Evolutionary conservation across 2,888 invertebrate genomes (phyloP).

Genomic region (Pyrocoelia pectoralis): DNA sequence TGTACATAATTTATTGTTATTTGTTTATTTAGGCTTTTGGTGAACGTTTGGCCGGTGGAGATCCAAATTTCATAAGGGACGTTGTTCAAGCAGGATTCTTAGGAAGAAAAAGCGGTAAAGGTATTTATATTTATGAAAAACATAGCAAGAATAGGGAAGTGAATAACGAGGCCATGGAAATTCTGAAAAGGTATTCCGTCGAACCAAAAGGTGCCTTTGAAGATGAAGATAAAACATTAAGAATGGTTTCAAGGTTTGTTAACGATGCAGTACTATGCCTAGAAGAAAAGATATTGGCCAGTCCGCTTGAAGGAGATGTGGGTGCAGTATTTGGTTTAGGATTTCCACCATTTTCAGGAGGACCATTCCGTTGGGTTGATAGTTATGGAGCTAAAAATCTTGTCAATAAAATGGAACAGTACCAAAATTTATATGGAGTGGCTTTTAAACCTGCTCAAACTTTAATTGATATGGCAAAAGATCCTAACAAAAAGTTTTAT

Average conservation of each 20-base stretch:
- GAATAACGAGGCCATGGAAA: constrained; percentile 79
- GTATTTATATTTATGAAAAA: constrained; percentile 86
- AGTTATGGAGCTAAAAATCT: constrained; percentile 90
- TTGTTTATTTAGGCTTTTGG: constrained; percentile 74
- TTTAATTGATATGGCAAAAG: constrained; percentile 91
- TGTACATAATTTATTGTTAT: too few species aligned
- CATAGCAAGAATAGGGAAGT: constrained; percentile 79
- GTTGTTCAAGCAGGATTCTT: constrained; percentile 90
- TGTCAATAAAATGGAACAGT: constrained; percentile 91
- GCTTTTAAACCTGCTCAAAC: constrained; percentile 94
- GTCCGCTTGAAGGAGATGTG: constrained; percentile 93
- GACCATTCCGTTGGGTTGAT: constrained; percentile 92
- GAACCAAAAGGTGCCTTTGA: constrained; percentile 80
- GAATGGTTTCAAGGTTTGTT: constrained; percentile 91
- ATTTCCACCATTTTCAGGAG: constrained; percentile 97
- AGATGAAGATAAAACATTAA: constrained; percentile 87
- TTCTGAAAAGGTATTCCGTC: constrained; percentile 84
- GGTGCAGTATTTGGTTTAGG: constrained; percentile 99
- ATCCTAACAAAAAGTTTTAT: constrained; percentile 89
- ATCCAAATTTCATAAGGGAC: constrained; percentile 81
- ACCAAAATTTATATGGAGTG: constrained; percentile 82
- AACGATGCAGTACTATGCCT: constrained; percentile 97
- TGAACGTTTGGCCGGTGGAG: constrained; percentile 84
- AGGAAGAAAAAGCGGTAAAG: constrained; percentile 96
- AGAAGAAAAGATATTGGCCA: constrained; percentile 94